Evolutionary conservation across 2,113 vertebrate genomes (phyloP), one percentile per base, ranked within the genome.

Genomic region (Grantiella picta): DNA sequence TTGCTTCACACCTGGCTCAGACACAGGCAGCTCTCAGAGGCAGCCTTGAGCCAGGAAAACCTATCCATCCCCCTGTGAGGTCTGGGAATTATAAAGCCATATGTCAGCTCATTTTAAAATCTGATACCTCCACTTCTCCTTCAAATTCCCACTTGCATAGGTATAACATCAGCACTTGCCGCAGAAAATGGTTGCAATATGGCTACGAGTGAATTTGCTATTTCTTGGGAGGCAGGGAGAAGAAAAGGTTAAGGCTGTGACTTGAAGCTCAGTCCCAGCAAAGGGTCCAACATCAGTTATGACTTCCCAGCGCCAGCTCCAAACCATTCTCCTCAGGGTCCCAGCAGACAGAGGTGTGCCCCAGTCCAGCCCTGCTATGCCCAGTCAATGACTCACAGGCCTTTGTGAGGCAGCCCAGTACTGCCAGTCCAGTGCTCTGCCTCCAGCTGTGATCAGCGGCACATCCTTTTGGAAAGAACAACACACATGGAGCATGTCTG

Each of bases 311-410:
- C 45, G 42, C 17, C 61, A 87, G 38, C 47, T 73, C 56, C 52
- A 71, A 54, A 52, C 11, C 0, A 0, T 56, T 64, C 33, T 65
- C 35, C 31, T 33, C 35, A 1, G 5, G 35, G 27, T 72, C 35
- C 35, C 73, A 61, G 31, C 50, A 36, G 50, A 56, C 56, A 80
- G 33, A 76, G 40, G 7, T 5, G 20, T 29, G 60, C 15, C 85
- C 31, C 29, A 66, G 31, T 47, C 72, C 65, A 69, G 63, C 47
- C 28, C 28, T 2, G 1, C 44, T 38, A 17, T 0, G 1, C 71
- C 57, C 56, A 63, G 60, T 5, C 6, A 4, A 19, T 52, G 27
- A 69, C 44, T n/a, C 24, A 20, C 20, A 19, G 0, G 14, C 7
- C 40, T 56, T 47, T 68, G 68, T 54, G 15, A 89, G 72, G 44